A percentile compares a stretch with the other conserved stretches of the same genome.
These are phyloP conservation scores for Burhinus bistriatus DNA, from an alignment of 2,113 vertebrate genomes.

Conservation along the genomic window DNA sequence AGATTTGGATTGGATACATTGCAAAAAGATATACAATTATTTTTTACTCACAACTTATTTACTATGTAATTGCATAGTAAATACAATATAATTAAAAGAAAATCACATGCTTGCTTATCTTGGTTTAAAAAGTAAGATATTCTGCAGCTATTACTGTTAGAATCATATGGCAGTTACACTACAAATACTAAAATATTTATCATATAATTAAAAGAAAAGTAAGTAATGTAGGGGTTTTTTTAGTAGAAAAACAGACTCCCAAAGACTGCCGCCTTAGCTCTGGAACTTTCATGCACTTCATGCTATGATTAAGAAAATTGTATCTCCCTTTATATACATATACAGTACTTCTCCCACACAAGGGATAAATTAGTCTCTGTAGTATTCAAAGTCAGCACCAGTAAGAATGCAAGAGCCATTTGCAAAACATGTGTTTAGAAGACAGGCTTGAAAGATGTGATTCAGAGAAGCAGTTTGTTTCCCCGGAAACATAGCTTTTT, in stretches of 20 bases:
- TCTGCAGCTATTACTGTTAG: slow-evolving; percentile 39
- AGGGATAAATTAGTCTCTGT: background rate
- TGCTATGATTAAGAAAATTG: background rate
- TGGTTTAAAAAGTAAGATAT: slow-evolving; percentile 58
- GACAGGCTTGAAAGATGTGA: background rate
- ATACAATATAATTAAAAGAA: slow-evolving; percentile 57
- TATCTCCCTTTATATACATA: background rate
- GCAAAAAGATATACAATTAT: slow-evolving; percentile 45
- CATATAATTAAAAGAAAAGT: slow-evolving; percentile 20
- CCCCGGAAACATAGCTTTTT: background rate
- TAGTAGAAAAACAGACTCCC: background rate
- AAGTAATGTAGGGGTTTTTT: background rate
- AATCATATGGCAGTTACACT: background rate
- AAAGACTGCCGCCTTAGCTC: background rate
- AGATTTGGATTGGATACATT: slow-evolving; percentile 49
- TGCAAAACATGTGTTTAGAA: background rate
- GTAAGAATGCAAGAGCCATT: background rate
- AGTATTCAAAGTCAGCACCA: background rate
- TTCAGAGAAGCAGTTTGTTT: background rate
- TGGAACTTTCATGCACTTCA: background rate
- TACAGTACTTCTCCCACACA: background rate
- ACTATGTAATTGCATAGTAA: slow-evolving; percentile 53
- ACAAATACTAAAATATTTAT: slow-evolving; percentile 52
- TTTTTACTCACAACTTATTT: slow-evolving; percentile 60
- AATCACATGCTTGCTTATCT: slow-evolving; percentile 53